Percentiles rank a stretch among this genome's conserved stretches.
These are phyloP conservation scores for Anas capensis DNA, from an alignment of 2,797 vertebrate genomes.

Conservation along the genomic window DNA sequence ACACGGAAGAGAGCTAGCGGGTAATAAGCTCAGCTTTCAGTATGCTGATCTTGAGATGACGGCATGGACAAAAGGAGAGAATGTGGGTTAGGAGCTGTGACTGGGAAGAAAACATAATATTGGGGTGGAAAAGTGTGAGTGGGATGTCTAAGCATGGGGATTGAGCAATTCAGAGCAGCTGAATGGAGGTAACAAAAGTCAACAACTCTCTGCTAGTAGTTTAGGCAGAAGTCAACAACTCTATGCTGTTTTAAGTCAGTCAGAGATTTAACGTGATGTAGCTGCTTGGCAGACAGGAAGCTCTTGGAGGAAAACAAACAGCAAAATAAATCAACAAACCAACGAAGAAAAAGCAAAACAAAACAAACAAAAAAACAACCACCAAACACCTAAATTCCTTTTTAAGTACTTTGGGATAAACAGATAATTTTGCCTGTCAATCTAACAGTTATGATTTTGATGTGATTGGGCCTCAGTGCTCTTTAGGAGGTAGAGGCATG, in stretches of 20 bases:
- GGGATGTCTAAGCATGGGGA: background rate
- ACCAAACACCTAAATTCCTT: background rate
- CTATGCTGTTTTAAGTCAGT: background rate
- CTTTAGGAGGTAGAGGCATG: background rate
- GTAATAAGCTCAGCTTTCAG: background rate
- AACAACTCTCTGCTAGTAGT: background rate
- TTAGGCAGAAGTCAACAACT: background rate
- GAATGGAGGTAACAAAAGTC: background rate
- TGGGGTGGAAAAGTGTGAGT: background rate
- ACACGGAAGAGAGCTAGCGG: background rate
- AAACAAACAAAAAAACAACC: background rate
- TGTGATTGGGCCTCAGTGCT: background rate
- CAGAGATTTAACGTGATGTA: background rate
- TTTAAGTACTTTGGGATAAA: background rate
- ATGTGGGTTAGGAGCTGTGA: background rate
- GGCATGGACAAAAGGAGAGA: background rate
- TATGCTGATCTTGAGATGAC: background rate
- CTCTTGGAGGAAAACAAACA: background rate
- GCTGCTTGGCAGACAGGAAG: background rate
- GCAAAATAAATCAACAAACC: no score
- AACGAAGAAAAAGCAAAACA: no score
- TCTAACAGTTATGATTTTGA: background rate
- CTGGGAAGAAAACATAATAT: background rate
- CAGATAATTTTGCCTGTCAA: background rate
- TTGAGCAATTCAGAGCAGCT: background rate